phyloP scores from a whole-genome alignment of 2,888 invertebrate genomes.

The Sminthurides aquaticus region DNA sequence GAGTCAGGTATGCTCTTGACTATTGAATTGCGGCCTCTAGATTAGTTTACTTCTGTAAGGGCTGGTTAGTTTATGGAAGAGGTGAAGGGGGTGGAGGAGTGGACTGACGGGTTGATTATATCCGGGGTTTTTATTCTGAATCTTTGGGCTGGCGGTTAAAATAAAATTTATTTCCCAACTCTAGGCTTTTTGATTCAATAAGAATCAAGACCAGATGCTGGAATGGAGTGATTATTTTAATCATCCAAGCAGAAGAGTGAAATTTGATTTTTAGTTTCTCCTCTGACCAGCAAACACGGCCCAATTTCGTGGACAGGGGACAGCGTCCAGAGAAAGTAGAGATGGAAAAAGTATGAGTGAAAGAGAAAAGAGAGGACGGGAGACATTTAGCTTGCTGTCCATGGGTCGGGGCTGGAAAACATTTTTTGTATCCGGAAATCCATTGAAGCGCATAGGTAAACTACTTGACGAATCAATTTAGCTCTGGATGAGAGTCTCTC shows the following conservation, averaged over 20 bases:
- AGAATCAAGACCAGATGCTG: slow-evolving; percentile 25
- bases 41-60: too few species aligned
- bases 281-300: slow-evolving; percentile 11
- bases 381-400: slow-evolving; percentile 10
- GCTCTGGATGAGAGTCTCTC: slow-evolving; percentile 35
- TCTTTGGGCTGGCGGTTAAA: too few species aligned
- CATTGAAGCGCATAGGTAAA: slow-evolving; percentile 21
- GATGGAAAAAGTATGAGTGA: not conserved
- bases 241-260: slow-evolving; percentile 33
- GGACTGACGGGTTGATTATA: too few species aligned
- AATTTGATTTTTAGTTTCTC: slow-evolving; percentile 25
- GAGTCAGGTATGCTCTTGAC: too few species aligned
- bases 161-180: not conserved
- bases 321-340: not conserved
- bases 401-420: too few species aligned
- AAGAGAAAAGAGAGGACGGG: slow-evolving; percentile 11
- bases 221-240: slow-evolving; percentile 39
- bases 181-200: not conserved
- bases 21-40: too few species aligned
- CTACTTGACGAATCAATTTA: slow-evolving; percentile 42
- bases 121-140: too few species aligned
- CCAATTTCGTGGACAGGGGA: too few species aligned
- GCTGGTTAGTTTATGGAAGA: too few species aligned
- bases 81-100: too few species aligned
- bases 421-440: slow-evolving; percentile 16